phyloP scores from a whole-genome alignment of 2,113 vertebrate genomes.

The Micronycteris hirsuta region DNA sequence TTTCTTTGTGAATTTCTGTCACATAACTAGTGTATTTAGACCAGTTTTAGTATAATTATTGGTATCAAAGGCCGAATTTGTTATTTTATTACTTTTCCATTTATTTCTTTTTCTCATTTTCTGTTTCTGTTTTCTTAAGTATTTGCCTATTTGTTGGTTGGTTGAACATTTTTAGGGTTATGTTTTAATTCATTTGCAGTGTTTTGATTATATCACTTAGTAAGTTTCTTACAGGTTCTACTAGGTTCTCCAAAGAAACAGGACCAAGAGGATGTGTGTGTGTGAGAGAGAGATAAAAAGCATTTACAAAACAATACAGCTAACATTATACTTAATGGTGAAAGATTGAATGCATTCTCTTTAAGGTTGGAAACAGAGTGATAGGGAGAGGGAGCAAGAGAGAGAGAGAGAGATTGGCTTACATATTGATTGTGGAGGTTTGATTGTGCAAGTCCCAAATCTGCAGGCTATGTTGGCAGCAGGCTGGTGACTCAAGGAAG shows the following conservation, averaged over 20 bases:
- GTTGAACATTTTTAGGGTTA: not conserved
- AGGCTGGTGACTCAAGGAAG: not conserved
- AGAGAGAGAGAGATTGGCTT: not conserved
- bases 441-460: not conserved
- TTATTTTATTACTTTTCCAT: not conserved
- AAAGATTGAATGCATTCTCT: not conserved
- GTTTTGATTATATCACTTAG: not conserved
- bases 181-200: not conserved
- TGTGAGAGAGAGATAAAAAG: not conserved
- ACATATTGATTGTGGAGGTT: not conserved
- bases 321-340: not conserved
- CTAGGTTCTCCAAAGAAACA: not conserved
- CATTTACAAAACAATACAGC: not conserved
- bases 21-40: not conserved
- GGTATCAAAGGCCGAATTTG: not conserved
- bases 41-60: not conserved
- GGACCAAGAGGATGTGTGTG: not conserved
- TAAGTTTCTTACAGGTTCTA: not conserved
- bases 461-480: not conserved
- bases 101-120: not conserved
- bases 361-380: not conserved
- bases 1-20: not conserved
- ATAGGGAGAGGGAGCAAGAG: not conserved
- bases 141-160: not conserved
- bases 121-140: not conserved